A percentile compares a stretch with the other conserved stretches of the same genome.
These are phyloP conservation scores for Rhorus exstirpatorius DNA, from an alignment of 2,888 invertebrate genomes.

Conservation along the genomic window DNA sequence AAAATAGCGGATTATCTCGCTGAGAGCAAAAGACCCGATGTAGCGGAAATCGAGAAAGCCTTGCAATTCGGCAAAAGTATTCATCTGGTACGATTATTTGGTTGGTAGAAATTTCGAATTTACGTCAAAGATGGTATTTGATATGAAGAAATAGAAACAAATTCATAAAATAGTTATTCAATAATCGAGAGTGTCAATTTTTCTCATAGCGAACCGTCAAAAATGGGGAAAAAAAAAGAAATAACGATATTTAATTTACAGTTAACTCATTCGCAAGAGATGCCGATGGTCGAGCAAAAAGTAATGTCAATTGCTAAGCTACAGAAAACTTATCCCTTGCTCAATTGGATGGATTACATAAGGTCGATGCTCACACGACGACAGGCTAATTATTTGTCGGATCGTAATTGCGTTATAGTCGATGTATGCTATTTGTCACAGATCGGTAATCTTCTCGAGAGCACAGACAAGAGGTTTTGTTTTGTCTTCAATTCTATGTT, in stretches of 20 bases:
- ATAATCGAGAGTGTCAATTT: background rate
- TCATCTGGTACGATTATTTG: slow-evolving; percentile 46
- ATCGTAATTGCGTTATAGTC: slow-evolving; percentile 69
- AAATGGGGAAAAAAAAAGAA: background rate
- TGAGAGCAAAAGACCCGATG: slow-evolving; percentile 50
- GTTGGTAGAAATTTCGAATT: background rate
- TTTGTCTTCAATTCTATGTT: too few species aligned
- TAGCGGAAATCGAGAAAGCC: slow-evolving; percentile 62
- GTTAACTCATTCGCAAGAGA: slow-evolving; percentile 59
- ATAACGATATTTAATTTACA: too few species aligned
- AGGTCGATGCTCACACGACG: slow-evolving; percentile 67
- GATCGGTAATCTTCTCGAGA: slow-evolving; percentile 62
- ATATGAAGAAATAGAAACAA: too few species aligned
- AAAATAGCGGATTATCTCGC: slow-evolving; percentile 63
- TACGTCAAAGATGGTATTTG: too few species aligned
- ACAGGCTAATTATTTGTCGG: slow-evolving; percentile 71
- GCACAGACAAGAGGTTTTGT: slow-evolving; percentile 69
- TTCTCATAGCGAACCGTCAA: background rate
- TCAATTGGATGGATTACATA: slow-evolving; percentile 73
- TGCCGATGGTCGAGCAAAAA: slow-evolving; percentile 65
- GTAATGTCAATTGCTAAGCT: slow-evolving; percentile 69
- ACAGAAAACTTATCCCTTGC: slow-evolving; percentile 69
- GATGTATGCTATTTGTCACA: slow-evolving; percentile 66
- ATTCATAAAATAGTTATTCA: too few species aligned
- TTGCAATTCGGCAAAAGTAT: slow-evolving; percentile 62